These are phyloP conservation scores for Helicolenus hilgendorfi DNA, from an alignment of 2,797 vertebrate genomes.

Conservation along the genomic window DNA sequence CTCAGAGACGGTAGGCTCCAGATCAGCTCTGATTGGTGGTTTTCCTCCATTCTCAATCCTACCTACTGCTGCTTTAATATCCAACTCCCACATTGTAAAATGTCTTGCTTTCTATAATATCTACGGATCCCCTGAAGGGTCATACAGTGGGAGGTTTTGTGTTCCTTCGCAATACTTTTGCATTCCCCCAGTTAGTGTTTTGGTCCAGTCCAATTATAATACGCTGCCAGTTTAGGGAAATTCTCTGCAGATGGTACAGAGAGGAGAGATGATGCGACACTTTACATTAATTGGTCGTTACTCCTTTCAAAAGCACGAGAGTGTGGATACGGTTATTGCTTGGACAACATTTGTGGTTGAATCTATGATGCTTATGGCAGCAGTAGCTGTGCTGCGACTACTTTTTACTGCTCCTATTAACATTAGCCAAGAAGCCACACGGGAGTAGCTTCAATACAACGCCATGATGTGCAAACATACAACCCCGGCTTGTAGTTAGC, in stretches of 20 bases:
- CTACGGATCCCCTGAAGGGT: background rate
- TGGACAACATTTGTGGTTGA: background rate
- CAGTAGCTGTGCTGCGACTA: background rate
- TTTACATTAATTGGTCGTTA: background rate
- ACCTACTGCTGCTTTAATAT: too few species aligned
- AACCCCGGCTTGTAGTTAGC: background rate
- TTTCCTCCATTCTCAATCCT: too few species aligned
- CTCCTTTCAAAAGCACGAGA: background rate
- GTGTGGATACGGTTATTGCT: background rate
- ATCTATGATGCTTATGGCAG: background rate
- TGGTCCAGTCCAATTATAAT: background rate
- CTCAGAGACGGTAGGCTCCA: too few species aligned
- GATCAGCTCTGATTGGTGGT: too few species aligned
- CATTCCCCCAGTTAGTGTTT: background rate
- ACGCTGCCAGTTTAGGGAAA: background rate
- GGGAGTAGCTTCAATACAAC: background rate
- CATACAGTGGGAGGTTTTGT: background rate
- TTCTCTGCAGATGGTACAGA: background rate
- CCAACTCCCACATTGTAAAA: background rate
- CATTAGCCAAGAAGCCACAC: background rate
- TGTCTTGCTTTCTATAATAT: background rate
- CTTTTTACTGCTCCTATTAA: background rate
- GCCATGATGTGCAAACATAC: background rate
- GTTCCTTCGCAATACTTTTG: background rate
- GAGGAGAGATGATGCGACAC: background rate